Base-by-base conservation (phyloP, 1,140 invertebrate genomes). In the Sitophilus oryzae region DNA sequence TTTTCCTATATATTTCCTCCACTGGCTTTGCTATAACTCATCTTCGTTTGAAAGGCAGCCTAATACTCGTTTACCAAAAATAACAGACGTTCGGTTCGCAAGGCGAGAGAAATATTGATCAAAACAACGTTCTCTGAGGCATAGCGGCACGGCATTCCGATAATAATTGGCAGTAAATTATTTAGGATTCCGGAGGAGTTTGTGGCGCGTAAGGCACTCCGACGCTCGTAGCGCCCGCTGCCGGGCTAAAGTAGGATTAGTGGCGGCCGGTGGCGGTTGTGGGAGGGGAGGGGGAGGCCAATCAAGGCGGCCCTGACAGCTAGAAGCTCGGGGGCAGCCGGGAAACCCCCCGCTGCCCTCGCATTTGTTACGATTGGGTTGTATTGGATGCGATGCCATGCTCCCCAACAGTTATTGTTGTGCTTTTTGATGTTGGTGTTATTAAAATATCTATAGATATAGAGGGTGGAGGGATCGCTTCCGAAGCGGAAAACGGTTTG, bases 181-280 rank as follows among this genome's bases (percentile, higher is more conserved):
- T 59, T 65, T 65, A 52, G 63, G 59, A 65, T 65, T 61, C 61
- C 41, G 59, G 56, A 48, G 40, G 59, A 61, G 61, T 62, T 50
- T 54, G 52, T 54, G 52, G 52, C 47, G 57, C 52, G 54, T 55
- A 61, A 63, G 62, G 58, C 60, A 62, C 46, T 57, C 47, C 34
- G 52, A 15, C 41, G 45, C 45, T 43, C 61, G 56, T 53, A 55
- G 59, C 66, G 66, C 58, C 65, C 66, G 66, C 56, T 43, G 40
- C 59, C 56, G 63, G 65, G 64, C 65, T 69, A 63, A 69, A 69
- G 62, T 68, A 64, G 68, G 68, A 70, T 70, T 69, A 69, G 63
- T 64, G 60, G 62, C 65, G 40, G n/a, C n/a, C n/a, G n/a, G n/a
- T n/a, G n/a, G n/a, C n/a, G n/a, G n/a, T n/a, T n/a, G n/a, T n/a